These are phyloP conservation scores for Apocheima hispidaria DNA, from an alignment of 2,888 invertebrate species.

Conservation along the genomic window DNA sequence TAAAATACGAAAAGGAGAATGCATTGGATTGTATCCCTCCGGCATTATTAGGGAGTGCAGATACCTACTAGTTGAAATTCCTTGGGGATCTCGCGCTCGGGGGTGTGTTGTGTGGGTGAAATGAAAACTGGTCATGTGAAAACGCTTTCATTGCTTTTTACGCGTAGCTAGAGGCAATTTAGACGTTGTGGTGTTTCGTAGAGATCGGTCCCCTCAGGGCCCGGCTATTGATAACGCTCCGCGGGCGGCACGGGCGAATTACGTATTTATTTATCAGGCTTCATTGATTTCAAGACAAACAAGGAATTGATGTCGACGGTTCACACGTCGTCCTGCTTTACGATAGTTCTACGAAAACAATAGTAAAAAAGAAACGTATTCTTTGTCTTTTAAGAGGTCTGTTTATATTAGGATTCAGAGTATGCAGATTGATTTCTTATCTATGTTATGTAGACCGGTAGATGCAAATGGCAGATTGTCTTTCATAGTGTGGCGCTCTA, in stretches of 20 bases:
- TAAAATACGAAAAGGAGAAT: conserved; percentile 52
- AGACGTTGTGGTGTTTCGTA: conserved; percentile 76
- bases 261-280: conserved; percentile 53
- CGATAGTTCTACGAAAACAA: conserved; percentile 25
- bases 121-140: conserved; percentile 83
- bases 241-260: conserved; percentile 57
- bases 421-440: conserved; percentile 3
- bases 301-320: conserved; percentile 29
- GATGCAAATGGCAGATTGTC: no score
- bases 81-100: conserved; percentile 66
- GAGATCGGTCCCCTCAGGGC: conserved; percentile 58
- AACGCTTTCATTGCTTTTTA: conserved; percentile 84
- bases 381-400: conserved; percentile 21
- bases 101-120: conserved; percentile 74
- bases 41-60: conserved; percentile 78
- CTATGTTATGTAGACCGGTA: no score
- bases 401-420: conserved; percentile 13
- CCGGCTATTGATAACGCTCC: conserved; percentile 67
- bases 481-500: no score
- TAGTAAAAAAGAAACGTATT: conserved; percentile 21
- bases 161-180: conserved; percentile 82
- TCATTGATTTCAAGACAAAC: conserved; percentile 57
- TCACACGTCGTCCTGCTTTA: conserved; percentile 27
- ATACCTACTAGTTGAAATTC: conserved; percentile 77
- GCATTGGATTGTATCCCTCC: conserved; percentile 64